Evolutionary conservation across 2,888 invertebrate genomes (phyloP), one percentile per base, ranked within the genome.

Genomic region (Sclerodermus sp.): DNA sequence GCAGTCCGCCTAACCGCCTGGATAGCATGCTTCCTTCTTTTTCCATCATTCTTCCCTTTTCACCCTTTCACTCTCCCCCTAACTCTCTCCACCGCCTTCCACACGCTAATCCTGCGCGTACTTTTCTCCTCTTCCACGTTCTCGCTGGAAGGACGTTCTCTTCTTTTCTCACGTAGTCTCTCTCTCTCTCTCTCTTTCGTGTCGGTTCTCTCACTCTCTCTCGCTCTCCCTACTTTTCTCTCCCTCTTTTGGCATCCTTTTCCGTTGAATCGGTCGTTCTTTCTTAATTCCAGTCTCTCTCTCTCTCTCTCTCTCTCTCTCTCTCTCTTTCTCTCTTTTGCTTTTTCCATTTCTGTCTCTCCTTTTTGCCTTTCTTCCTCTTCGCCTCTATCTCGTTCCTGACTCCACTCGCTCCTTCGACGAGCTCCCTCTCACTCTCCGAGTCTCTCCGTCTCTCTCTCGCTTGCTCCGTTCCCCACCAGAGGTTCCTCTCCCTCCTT

Each of bases 241-340:
- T 57, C 50, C 53, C 48, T 58, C 58, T 59, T 58, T 49, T 47
- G 56, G n/a, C n/a, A n/a, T n/a, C 51, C 52, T 54, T 43, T 54
- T 57, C 51, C 49, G 16, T 41, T 38, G n/a, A 14, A 23, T 23
- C 23, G 14, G 34, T 12, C 14, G 3, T 10, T 34, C 43, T 30
- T 42, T 49, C 23, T 29, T 46, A 34, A 16, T 18, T 45, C 4
- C 23, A 23, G 4, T 8, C 8, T 43, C 37, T 12, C 49, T 57
- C 48, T 47, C 41, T 47, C 44, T 47, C 43, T 54, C 58, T 55
- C 59, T 32, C 51, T 64, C 59, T 46, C 63, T 57, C 53, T 53
- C 40, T 59, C 66, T 53, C 51, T 42, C 50, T 41, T 45, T 47
- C 36, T 37, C 45, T 47, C 46, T 43, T 31, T 47, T 39, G 42